Evolutionary conservation across 2,797 vertebrate species (phyloP).

Genomic region (Cyprinella venusta): DNA sequence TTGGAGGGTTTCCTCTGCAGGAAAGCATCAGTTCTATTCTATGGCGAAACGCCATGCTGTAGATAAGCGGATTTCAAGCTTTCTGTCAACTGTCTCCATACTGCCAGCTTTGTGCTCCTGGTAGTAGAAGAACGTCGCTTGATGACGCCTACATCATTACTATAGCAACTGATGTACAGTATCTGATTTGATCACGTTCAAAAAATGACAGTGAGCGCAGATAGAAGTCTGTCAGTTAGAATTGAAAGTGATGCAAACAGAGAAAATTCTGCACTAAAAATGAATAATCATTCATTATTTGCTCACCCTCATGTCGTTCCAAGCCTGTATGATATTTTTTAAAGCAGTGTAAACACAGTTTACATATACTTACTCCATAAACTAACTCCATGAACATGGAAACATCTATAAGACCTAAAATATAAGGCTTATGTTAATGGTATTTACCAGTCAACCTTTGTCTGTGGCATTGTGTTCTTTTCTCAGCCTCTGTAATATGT

Average conservation of each 20-base stretch:
- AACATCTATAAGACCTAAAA: not conserved
- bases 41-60: not conserved
- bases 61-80: conserved; percentile 43
- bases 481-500: not conserved
- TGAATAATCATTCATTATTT: not conserved
- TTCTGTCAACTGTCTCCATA: conserved; percentile 27
- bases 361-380: not conserved
- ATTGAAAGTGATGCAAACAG: not conserved
- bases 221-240: conserved; percentile 7
- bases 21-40: conserved; percentile 20
- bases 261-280: not conserved
- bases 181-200: conserved; percentile 25
- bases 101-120: conserved; percentile 25
- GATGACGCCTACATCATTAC: conserved; percentile 25
- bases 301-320: not conserved
- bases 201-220: not conserved
- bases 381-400: not conserved
- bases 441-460: not conserved
- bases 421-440: not conserved
- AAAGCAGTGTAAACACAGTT: not conserved
- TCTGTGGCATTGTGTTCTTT: not conserved
- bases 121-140: conserved; percentile 8
- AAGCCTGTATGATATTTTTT: not conserved
- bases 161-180: conserved; percentile 10
- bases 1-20: conserved; percentile 15